Evolutionary conservation across 2,113 vertebrate species (phyloP), one percentile per base, ranked within the genome.

Genomic region (Scolopax mira): DNA sequence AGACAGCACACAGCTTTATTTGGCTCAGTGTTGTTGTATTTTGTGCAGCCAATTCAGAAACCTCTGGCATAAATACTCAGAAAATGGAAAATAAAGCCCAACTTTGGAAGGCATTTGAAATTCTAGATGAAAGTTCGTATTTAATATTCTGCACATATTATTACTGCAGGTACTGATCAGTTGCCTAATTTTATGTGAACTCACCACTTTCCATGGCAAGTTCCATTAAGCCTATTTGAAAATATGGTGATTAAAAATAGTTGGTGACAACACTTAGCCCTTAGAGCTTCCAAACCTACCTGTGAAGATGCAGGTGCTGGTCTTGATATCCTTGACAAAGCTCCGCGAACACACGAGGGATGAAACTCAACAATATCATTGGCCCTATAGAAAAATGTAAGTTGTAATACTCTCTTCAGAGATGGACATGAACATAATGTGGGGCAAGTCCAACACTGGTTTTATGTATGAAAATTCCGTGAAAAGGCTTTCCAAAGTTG

Each of bases 231-330:
- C 27, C 13, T 66, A 19, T 44, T 48, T 57, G 16, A 28, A 62
- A 58, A 18, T 28, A 71, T 0, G 0, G 31, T 37, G 39, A 70
- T 58, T 55, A 67, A 23, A 67, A 23, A 37, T 16, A 5, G 1
- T 19, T 77, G 27, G 35, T 80, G 16, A 28, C 35, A 94, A 39
- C 3, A 3, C 10, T 72, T 41, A 72, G 33, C 5, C 9, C 30
- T 57, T 48, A 77, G 41, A 48, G 27, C 13, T 71, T 71, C 64
- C 70, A 72, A 69, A 79, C 3, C 19, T 27, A 3, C 9, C 39
- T 3, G 6, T 27, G 8, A 89, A 48, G 49, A 58, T 30, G n/a
- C 41, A 79, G 4, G 16, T 90, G 35, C 3, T 24, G 10, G 21
- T 52, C 27, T 66, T 72, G 44, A 49, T 7, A 60, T 24, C 16